phyloP scores from a whole-genome alignment of 2,113 vertebrate species.

The Charadrius vociferus region DNA sequence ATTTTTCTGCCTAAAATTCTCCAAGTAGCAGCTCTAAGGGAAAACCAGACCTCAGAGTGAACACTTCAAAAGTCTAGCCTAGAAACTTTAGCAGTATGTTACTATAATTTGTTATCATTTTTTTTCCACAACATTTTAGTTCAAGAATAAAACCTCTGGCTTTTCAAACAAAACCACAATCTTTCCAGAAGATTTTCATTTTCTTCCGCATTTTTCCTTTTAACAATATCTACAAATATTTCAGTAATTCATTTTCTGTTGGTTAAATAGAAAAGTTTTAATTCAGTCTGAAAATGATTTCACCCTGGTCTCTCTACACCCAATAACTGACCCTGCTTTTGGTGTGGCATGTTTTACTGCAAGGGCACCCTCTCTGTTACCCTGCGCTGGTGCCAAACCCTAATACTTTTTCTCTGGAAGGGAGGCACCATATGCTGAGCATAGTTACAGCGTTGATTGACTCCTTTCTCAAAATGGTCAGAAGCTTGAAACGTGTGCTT shows the following conservation, averaged over 20 bases:
- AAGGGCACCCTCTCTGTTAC: not conserved
- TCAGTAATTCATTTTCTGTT: slow-evolving; percentile 21
- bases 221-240: slow-evolving; percentile 34
- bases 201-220: slow-evolving; percentile 40
- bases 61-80: not conserved
- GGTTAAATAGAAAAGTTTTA: not conserved
- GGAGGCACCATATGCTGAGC: not conserved
- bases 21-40: not conserved
- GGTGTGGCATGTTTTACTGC: not conserved
- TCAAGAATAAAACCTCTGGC: not conserved
- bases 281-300: not conserved
- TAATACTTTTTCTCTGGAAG: not conserved
- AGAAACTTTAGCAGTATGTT: not conserved
- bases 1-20: not conserved
- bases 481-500: not conserved
- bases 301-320: not conserved
- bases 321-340: not conserved
- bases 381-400: not conserved
- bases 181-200: slow-evolving; percentile 37
- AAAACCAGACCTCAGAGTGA: not conserved
- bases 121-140: not conserved
- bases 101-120: not conserved
- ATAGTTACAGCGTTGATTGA: not conserved
- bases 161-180: slow-evolving; percentile 47
- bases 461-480: not conserved